Evolutionary conservation across 2,113 vertebrate genomes (phyloP).

Genomic region (Leucosticte australis): DNA sequence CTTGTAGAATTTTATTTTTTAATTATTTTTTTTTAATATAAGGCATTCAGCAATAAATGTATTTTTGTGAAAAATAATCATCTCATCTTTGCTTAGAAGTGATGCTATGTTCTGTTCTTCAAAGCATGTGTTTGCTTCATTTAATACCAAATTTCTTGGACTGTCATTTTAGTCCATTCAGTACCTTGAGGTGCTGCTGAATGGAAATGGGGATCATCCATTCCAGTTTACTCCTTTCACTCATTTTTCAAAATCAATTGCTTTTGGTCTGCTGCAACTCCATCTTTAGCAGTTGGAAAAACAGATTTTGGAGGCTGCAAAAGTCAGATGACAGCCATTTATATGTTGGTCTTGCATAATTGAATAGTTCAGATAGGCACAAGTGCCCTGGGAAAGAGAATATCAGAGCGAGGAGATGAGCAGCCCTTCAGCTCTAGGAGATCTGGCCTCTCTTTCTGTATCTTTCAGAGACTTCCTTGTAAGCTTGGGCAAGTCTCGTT

Average conservation of each 20-base stretch:
- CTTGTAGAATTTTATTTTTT: neutral
- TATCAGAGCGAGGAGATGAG: neutral
- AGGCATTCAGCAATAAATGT: neutral
- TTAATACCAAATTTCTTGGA: neutral
- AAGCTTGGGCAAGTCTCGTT: neutral
- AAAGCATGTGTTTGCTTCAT: neutral
- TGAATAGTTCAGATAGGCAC: neutral
- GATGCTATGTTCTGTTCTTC: neutral
- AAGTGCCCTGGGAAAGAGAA: neutral
- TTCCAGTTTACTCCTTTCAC: neutral
- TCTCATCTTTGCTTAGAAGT: neutral
- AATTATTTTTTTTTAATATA: neutral
- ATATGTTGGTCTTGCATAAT: accelerated
- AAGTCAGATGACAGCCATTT: neutral
- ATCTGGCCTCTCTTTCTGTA: neutral
- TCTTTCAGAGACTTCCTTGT: neutral
- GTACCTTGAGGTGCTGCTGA: neutral
- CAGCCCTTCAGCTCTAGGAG: neutral
- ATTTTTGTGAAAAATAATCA: conserved; percentile 29
- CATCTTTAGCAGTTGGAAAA: neutral
- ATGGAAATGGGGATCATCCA: neutral
- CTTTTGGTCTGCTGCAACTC: neutral
- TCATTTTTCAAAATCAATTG: neutral
- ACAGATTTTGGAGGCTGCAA: neutral
- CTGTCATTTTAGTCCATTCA: neutral